A percentile compares a stretch with the other conserved stretches of the same genome.
phyloP scores from a whole-genome alignment of 1,140 invertebrate species.

The Drosophila ironensis region DNA sequence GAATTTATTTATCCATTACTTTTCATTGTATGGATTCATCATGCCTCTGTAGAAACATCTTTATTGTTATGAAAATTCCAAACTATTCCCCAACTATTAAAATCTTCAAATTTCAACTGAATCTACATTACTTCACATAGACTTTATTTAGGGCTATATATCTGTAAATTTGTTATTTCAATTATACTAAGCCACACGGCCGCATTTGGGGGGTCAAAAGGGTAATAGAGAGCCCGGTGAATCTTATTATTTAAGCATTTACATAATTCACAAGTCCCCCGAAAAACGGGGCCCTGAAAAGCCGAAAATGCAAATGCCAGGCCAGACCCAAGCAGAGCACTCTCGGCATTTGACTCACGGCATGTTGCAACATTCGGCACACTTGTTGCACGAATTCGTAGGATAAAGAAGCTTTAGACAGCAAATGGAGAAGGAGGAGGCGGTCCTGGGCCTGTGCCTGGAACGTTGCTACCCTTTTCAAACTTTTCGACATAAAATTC shows the following conservation, averaged over 20 bases:
- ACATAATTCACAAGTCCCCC: conserved; percentile 65
- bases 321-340: neutral
- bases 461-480: conserved; percentile 58
- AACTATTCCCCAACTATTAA: too few species aligned
- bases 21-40: too few species aligned
- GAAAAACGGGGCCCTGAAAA: conserved; percentile 23
- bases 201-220: neutral
- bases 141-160: conserved; percentile 12
- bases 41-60: too few species aligned
- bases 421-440: neutral
- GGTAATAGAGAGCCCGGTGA: conserved; percentile 30
- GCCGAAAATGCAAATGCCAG: conserved; percentile 68
- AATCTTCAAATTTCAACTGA: too few species aligned
- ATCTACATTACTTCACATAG: neutral
- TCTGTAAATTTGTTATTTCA: conserved; percentile 67
- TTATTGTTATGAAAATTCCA: too few species aligned
- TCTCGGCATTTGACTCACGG: conserved; percentile 31
- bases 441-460: conserved; percentile 9
- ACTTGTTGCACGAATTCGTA: conserved; percentile 50
- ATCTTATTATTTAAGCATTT: conserved; percentile 68
- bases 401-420: neutral
- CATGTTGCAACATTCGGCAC: conserved; percentile 63
- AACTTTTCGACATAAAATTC: conserved; percentile 78
- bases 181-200: conserved; percentile 61
- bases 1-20: neutral